Evolutionary conservation across 2,888 invertebrate genomes (phyloP).

Genomic region (Acronicta leporina): DNA sequence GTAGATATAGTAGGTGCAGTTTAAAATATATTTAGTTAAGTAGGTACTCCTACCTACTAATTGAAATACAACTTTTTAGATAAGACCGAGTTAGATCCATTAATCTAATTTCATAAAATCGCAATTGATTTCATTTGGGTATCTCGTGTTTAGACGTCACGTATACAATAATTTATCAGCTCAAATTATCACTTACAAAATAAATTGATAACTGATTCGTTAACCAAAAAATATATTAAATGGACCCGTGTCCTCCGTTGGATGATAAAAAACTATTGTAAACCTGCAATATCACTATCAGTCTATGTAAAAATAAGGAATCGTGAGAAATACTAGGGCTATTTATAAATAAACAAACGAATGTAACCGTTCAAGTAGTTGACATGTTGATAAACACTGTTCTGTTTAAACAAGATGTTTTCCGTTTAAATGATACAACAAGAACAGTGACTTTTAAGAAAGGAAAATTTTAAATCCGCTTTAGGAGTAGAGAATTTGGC

Average conservation of each 20-base stretch:
- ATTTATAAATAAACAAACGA: slow-evolving; percentile 74
- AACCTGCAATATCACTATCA: slow-evolving; percentile 7
- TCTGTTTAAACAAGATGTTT: slow-evolving; percentile 72
- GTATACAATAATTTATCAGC: slow-evolving; percentile 26
- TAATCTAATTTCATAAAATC: slow-evolving; percentile 14
- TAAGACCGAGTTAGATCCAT: slow-evolving; percentile 16
- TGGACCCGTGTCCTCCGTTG: slow-evolving; percentile 17
- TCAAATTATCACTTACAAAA: slow-evolving; percentile 20
- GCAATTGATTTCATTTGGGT: slow-evolving; percentile 22
- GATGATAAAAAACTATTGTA: slow-evolving; percentile 16
- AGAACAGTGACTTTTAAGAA: slow-evolving; percentile 56
- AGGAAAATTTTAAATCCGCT: slow-evolving; percentile 52
- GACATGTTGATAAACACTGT: slow-evolving; percentile 76
- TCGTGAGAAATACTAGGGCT: slow-evolving; percentile 71
- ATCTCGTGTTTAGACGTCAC: slow-evolving; percentile 6
- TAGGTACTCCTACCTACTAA: slow-evolving; percentile 1
- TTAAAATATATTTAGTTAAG: slow-evolving; percentile 1
- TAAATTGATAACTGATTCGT: slow-evolving; percentile 5
- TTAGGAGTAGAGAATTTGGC: slow-evolving; percentile 67
- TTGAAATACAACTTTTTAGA: slow-evolving; percentile 26
- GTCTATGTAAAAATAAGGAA: slow-evolving; percentile 55
- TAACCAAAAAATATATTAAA: slow-evolving; percentile 19
- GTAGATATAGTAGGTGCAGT: background rate
- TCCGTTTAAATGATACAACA: slow-evolving; percentile 64
- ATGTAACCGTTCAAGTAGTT: slow-evolving; percentile 68